Evolutionary conservation across 2,888 invertebrate species (phyloP).

Genomic region (Heteropelma amictum): DNA sequence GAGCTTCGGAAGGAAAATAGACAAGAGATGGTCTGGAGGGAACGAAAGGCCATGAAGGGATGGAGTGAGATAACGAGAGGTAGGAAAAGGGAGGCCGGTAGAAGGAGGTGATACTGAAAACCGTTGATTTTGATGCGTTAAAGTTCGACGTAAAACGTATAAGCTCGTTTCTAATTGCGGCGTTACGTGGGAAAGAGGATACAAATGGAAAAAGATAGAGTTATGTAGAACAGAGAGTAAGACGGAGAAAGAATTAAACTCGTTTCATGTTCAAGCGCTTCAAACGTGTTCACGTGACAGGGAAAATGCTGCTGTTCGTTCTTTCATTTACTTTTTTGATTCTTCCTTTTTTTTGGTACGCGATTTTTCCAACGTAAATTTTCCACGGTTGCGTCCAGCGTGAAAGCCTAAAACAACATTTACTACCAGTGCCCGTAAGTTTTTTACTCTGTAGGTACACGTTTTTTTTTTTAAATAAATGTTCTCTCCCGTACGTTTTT

Average conservation of each 20-base stretch:
- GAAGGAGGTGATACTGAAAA: slow-evolving; percentile 38
- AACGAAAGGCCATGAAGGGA: neutral
- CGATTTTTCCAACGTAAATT: slow-evolving; percentile 44
- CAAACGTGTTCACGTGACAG: slow-evolving; percentile 17
- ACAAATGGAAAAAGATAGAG: slow-evolving; percentile 26
- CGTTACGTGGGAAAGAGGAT: slow-evolving; percentile 42
- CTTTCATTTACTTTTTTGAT: slow-evolving; percentile 17
- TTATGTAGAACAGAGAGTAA: neutral
- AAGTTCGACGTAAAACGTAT: slow-evolving; percentile 57
- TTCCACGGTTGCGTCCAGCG: slow-evolving; percentile 50
- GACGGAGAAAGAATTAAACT: slow-evolving; percentile 58
- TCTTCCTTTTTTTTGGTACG: slow-evolving; percentile 24
- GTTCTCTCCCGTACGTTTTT: slow-evolving; percentile 34
- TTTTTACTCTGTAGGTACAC: no score
- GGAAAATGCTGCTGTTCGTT: slow-evolving; percentile 26
- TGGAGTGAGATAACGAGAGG: slow-evolving; percentile 8
- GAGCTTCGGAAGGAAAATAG: slow-evolving; percentile 9
- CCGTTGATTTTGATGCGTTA: slow-evolving; percentile 59
- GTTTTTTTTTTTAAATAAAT: slow-evolving; percentile 17
- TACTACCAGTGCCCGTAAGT: no score
- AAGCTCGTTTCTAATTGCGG: slow-evolving; percentile 62
- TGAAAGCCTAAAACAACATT: slow-evolving; percentile 69
- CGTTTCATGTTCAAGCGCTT: slow-evolving; percentile 45
- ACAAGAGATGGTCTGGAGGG: neutral
- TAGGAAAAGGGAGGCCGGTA: neutral